These are phyloP conservation scores for Cacatua alba DNA, from an alignment of 2,113 vertebrate species.

Conservation along the genomic window DNA sequence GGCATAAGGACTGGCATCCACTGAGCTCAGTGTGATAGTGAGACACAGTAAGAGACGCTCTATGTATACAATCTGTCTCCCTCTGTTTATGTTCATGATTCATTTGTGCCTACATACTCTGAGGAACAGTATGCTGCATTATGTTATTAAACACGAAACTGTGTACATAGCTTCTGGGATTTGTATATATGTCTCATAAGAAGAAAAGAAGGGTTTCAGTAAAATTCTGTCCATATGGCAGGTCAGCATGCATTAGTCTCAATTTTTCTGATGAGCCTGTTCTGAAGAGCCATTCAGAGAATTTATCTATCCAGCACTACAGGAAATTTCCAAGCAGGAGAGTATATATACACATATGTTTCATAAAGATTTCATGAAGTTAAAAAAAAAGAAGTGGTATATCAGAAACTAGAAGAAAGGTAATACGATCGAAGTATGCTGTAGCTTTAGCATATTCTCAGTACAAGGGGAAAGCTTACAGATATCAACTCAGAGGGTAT, in stretches of 20 bases:
- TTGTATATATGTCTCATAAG: conserved; percentile 43
- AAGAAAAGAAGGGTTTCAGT: conserved; percentile 33
- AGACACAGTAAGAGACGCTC: conserved; percentile 8
- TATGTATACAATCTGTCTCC: conserved; percentile 54
- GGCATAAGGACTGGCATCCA: not conserved
- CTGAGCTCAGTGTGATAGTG: not conserved
- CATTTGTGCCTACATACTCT: conserved; percentile 57
- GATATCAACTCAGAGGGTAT: not conserved
- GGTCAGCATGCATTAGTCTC: conserved; percentile 59
- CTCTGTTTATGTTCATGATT: conserved; percentile 62
- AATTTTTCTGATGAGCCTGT: conserved; percentile 19
- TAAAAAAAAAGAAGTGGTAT: not conserved
- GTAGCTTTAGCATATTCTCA: not conserved
- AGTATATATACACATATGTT: not conserved
- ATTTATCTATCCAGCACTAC: not conserved
- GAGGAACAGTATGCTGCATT: conserved; percentile 32
- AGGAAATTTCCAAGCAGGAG: conserved; percentile 2
- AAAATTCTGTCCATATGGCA: conserved; percentile 38
- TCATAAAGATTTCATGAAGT: not conserved
- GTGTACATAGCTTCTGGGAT: conserved; percentile 53
- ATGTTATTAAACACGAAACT: conserved; percentile 56
- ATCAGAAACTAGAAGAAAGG: not conserved
- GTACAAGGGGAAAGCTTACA: not conserved
- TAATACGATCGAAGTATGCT: not conserved
- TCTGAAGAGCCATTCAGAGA: conserved; percentile 9